Evolutionary conservation across 2,888 invertebrate species (phyloP).

Genomic region (Melanargia galathea): DNA sequence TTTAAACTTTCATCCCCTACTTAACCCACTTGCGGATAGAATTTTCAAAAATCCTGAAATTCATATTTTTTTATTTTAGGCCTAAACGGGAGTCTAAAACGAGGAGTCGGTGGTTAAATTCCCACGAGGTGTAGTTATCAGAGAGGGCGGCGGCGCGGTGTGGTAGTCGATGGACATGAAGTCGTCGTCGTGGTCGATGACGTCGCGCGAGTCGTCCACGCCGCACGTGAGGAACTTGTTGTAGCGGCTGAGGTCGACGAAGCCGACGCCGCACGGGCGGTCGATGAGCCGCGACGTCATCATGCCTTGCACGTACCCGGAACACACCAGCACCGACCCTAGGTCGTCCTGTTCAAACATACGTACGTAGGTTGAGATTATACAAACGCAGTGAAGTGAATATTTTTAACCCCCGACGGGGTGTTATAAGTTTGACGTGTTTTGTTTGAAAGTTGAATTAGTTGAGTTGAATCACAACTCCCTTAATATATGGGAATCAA

Average conservation of each 20-base stretch:
- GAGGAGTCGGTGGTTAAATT: conserved; percentile 21
- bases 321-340: conserved; percentile 64
- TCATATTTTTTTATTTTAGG: too few relatives aligned
- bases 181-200: conserved; percentile 54
- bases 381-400: background rate
- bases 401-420: too few relatives aligned
- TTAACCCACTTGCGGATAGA: too few relatives aligned
- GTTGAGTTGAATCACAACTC: too few relatives aligned
- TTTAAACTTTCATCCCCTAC: too few relatives aligned
- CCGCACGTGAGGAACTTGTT: conserved; percentile 70
- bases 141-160: conserved; percentile 30
- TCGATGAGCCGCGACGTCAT: conserved; percentile 70
- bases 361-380: too few relatives aligned
- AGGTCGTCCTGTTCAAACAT: conserved; percentile 62
- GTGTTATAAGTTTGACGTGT: too few relatives aligned
- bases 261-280: conserved; percentile 71
- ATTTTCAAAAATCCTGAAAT: too few relatives aligned
- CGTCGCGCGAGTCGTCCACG: conserved; percentile 70
- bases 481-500: too few relatives aligned
- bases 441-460: too few relatives aligned
- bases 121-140: conserved; percentile 28
- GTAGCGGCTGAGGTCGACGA: conserved; percentile 58
- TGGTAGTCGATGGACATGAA: conserved; percentile 50
- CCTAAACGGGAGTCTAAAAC: background rate
- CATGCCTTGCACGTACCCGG: conserved; percentile 63